A percentile compares a stretch with the other conserved stretches of the same genome.
These are phyloP conservation scores for Diploptera punctata DNA, from an alignment of 2,888 invertebrate species.

Conservation along the genomic window DNA sequence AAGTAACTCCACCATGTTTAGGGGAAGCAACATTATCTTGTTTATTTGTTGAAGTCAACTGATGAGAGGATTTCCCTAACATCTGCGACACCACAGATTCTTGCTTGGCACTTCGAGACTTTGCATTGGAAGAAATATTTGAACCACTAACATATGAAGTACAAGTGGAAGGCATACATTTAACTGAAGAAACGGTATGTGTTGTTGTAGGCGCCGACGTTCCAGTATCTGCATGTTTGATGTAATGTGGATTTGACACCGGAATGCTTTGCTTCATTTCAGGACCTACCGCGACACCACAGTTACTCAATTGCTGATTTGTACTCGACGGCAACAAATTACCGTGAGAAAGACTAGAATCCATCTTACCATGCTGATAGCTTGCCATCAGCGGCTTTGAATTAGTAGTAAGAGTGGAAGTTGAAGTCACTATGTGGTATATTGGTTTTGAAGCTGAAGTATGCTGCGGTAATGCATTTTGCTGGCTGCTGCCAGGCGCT, in stretches of 20 bases:
- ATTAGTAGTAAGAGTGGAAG: background rate
- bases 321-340: background rate
- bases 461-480: background rate
- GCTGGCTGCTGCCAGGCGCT: background rate
- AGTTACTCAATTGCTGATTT: background rate
- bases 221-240: background rate
- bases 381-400: background rate
- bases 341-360: background rate
- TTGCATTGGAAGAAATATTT: constrained; percentile 3
- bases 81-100: background rate
- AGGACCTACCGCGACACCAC: background rate
- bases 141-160: background rate
- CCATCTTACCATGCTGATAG: background rate
- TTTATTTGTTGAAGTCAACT: background rate
- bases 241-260: background rate
- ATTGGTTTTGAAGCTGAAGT: background rate
- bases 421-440: background rate
- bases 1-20: constrained; percentile 34
- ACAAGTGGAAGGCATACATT: constrained; percentile 16
- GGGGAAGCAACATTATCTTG: background rate
- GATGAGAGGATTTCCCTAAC: background rate
- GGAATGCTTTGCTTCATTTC: too few relatives aligned
- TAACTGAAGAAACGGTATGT: background rate
- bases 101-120: background rate
- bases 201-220: background rate